These are phyloP conservation scores for Hirtodrosophila trivittata DNA, from an alignment of 2,888 invertebrate genomes.

Conservation along the genomic window DNA sequence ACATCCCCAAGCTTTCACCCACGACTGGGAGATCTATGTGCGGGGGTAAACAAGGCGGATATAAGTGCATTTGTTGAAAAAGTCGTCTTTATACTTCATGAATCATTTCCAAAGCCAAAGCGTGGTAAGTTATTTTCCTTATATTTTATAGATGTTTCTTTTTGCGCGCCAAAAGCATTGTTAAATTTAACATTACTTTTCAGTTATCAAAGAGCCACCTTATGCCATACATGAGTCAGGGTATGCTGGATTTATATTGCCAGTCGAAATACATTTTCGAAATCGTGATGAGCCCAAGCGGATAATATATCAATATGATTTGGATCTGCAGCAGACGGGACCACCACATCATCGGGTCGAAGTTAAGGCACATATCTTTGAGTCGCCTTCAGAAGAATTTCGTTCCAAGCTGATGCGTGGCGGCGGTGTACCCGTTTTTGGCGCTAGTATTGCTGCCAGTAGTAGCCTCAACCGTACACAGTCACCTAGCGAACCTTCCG, in stretches of 20 bases:
- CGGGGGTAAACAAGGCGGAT: slow-evolving; percentile 93
- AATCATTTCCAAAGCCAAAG: slow-evolving; percentile 95
- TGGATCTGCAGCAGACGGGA: slow-evolving; percentile 91
- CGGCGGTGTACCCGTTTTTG: slow-evolving; percentile 87
- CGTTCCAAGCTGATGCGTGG: slow-evolving; percentile 93
- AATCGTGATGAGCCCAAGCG: slow-evolving; percentile 96
- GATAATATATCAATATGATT: slow-evolving; percentile 92
- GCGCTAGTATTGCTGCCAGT: slow-evolving; percentile 36
- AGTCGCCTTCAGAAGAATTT: slow-evolving; percentile 95
- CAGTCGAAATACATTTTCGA: slow-evolving; percentile 94
- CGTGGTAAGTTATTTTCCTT: slow-evolving; percentile 87
- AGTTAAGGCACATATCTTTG: slow-evolving; percentile 93
- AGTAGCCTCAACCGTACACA: slow-evolving; percentile 53
- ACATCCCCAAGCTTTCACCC: slow-evolving; percentile 96
- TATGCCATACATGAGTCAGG: slow-evolving; percentile 96
- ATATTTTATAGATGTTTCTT: background rate
- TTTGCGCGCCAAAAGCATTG: slow-evolving; percentile 42
- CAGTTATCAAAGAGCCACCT: slow-evolving; percentile 95
- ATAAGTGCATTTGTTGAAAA: slow-evolving; percentile 96
- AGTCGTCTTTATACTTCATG: slow-evolving; percentile 95
- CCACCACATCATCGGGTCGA: slow-evolving; percentile 89
- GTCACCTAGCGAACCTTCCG: slow-evolving; percentile 50
- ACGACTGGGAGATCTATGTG: slow-evolving; percentile 98
- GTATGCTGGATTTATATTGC: slow-evolving; percentile 96
- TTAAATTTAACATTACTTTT: slow-evolving; percentile 75